These are phyloP conservation scores for Pteropus alecto DNA, from an alignment of 2,113 vertebrate species.

Conservation along the genomic window DNA sequence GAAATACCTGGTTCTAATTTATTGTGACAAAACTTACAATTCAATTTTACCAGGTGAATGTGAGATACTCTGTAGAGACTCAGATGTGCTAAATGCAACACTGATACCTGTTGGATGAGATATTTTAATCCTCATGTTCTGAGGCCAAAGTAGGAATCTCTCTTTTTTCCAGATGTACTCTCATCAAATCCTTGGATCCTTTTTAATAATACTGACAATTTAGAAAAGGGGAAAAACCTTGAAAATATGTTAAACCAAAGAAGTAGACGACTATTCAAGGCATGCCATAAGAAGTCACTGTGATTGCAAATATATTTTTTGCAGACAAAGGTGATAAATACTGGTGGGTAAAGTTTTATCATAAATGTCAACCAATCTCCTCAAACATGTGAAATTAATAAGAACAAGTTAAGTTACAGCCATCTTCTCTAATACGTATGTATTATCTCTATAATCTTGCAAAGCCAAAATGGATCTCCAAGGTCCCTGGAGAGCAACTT, in stretches of 20 bases:
- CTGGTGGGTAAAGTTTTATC: background rate
- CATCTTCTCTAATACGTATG: background rate
- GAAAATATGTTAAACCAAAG: background rate
- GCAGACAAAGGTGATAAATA: background rate
- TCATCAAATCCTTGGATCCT: background rate
- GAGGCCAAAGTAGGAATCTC: background rate
- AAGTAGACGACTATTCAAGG: background rate
- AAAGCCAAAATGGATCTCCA: background rate
- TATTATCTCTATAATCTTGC: background rate
- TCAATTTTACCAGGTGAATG: background rate
- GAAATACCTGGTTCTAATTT: background rate
- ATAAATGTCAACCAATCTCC: constrained; percentile 25
- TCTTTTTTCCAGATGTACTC: background rate
- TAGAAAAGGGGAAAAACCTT: background rate
- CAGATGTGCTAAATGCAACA: background rate
- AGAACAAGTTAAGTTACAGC: background rate
- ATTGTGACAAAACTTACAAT: background rate
- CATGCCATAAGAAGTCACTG: background rate
- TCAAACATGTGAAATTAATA: background rate
- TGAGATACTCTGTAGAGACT: background rate
- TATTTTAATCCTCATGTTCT: background rate
- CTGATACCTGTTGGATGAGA: background rate
- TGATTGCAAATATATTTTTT: background rate
- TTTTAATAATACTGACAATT: background rate
- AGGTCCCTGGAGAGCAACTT: background rate